A percentile compares a stretch with the other conserved stretches of the same genome.
phyloP scores from a whole-genome alignment of 2,888 invertebrate species.

The Lingula anatina region DNA sequence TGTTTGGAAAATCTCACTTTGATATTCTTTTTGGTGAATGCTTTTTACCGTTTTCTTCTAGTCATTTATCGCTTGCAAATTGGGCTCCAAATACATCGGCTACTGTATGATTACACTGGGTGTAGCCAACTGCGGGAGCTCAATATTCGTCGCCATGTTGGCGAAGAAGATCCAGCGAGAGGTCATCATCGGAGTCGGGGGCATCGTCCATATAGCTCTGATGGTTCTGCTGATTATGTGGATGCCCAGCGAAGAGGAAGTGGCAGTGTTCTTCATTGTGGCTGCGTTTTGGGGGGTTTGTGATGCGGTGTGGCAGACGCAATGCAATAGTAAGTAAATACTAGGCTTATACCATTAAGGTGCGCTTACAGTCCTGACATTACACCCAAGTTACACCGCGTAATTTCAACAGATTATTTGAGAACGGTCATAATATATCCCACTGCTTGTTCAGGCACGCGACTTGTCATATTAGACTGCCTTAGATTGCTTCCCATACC shows the following conservation, averaged over 20 bases:
- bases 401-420: no score
- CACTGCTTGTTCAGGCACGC: no score
- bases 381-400: no score
- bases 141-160: constrained; percentile 38
- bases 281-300: constrained; percentile 49
- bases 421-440: no score
- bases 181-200: constrained; percentile 43
- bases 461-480: no score
- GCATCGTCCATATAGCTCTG: constrained; percentile 39
- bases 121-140: constrained; percentile 37
- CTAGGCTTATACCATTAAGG: no score
- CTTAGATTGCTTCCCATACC: no score
- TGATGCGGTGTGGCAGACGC: constrained; percentile 51
- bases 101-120: constrained; percentile 51
- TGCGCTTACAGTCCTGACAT: no score
- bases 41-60: constrained; percentile 18
- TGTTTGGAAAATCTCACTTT: background rate
- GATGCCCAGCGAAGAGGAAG: constrained; percentile 36
- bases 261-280: constrained; percentile 38
- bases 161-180: constrained; percentile 44
- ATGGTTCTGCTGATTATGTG: constrained; percentile 48
- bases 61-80: constrained; percentile 46
- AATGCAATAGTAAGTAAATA: constrained; percentile 47
- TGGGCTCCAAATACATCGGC: constrained; percentile 46
- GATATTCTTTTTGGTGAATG: background rate